A percentile compares a stretch with the other conserved stretches of the same genome.
These are phyloP conservation scores for Spatula clypeata DNA, from an alignment of 2,797 vertebrate species.

Conservation along the genomic window DNA sequence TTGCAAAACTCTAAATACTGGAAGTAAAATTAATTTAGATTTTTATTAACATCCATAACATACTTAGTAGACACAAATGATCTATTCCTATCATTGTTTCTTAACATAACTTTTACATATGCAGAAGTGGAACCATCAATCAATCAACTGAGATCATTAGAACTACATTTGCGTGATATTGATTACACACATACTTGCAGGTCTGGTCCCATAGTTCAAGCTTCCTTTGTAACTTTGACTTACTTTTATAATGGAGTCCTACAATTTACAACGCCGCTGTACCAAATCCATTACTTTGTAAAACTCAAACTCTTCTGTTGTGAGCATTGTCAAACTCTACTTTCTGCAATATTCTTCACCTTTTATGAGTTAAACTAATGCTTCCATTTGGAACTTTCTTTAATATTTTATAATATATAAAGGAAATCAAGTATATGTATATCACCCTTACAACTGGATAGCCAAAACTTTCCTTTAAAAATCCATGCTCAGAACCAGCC, in stretches of 20 bases:
- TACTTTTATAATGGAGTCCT: not conserved
- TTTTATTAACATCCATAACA: conserved; percentile 57
- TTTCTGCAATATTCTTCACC: not conserved
- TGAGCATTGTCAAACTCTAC: not conserved
- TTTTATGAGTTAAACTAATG: not conserved
- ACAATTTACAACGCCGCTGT: not conserved
- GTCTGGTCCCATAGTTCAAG: not conserved
- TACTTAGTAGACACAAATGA: not conserved
- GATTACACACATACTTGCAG: not conserved
- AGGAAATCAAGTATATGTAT: not conserved
- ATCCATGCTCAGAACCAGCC: not conserved
- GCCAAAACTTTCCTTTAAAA: not conserved
- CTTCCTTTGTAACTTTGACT: not conserved
- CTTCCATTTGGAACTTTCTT: conserved; percentile 36
- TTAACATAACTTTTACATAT: not conserved
- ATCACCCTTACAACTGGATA: not conserved
- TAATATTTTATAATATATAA: not conserved
- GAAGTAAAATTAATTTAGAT: conserved; percentile 30
- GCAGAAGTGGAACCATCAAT: conserved; percentile 26
- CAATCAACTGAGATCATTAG: not conserved
- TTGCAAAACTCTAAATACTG: conserved; percentile 42
- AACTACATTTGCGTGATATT: not conserved
- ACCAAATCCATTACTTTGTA: conserved; percentile 12
- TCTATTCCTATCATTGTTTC: not conserved
- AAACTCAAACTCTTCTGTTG: not conserved